phyloP scores from a whole-genome alignment of 2,113 vertebrate genomes.

The Mirounga angustirostris region DNA sequence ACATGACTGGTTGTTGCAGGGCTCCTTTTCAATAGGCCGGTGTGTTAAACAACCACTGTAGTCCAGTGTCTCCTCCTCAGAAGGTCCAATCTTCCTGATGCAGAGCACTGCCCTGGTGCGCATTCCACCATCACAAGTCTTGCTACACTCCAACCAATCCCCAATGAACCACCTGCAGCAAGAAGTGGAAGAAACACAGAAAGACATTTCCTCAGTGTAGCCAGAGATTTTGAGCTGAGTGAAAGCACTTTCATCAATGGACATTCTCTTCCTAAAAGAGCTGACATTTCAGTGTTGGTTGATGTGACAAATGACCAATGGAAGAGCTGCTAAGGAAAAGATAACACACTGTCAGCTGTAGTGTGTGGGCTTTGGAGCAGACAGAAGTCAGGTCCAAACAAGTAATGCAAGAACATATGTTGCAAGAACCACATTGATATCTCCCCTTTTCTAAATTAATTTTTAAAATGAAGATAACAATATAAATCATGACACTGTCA shows the following conservation, averaged over 20 bases:
- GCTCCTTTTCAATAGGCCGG: slow-evolving; percentile 93
- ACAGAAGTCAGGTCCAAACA: neutral
- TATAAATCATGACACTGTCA: neutral
- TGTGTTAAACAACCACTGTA: slow-evolving; percentile 95
- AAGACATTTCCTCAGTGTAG: slow-evolving; percentile 56
- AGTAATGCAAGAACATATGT: neutral
- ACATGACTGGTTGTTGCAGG: slow-evolving; percentile 98
- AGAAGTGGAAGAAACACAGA: slow-evolving; percentile 62
- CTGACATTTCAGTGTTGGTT: neutral
- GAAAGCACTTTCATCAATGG: neutral
- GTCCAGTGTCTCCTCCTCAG: slow-evolving; percentile 96
- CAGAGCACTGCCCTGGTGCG: slow-evolving; percentile 95
- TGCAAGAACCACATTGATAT: neutral
- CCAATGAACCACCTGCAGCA: slow-evolving; percentile 96
- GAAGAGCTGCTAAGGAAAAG: neutral
- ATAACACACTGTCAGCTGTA: neutral
- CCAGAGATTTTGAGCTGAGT: neutral
- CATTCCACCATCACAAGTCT: slow-evolving; percentile 96
- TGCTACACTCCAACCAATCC: slow-evolving; percentile 97
- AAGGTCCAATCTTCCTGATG: slow-evolving; percentile 94
- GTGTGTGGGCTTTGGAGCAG: neutral
- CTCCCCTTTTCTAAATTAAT: neutral
- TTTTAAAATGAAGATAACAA: slow-evolving; percentile 23
- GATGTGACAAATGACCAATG: slow-evolving; percentile 15
- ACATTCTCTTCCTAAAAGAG: neutral